Percentiles rank a stretch among this genome's conserved stretches.
phyloP scores from a whole-genome alignment of 2,888 invertebrate genomes.

The Archips crataeganus region DNA sequence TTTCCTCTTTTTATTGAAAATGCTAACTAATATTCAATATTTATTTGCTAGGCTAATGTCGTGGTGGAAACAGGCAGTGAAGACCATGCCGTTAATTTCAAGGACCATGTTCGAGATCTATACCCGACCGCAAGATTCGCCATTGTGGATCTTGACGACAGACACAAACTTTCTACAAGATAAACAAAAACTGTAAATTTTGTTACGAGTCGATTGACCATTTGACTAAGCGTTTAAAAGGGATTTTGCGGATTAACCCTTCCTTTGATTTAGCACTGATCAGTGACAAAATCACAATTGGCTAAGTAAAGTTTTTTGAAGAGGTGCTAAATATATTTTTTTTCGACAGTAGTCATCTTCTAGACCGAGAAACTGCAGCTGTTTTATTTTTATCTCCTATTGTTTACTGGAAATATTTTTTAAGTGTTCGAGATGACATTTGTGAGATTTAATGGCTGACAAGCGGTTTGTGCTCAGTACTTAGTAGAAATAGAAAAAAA shows the following conservation, averaged over 20 bases:
- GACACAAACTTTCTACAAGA: conserved; percentile 53
- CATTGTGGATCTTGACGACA: conserved; percentile 65
- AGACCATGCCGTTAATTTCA: conserved; percentile 68
- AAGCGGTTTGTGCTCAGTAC: too few species aligned
- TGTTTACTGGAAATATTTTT: too few species aligned
- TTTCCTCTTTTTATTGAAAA: not conserved
- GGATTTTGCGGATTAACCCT: not conserved
- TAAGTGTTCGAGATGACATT: too few species aligned
- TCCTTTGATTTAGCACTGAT: too few species aligned
- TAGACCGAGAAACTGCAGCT: too few species aligned
- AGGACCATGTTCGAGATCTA: conserved; percentile 64
- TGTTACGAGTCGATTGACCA: not conserved
- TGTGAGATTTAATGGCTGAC: too few species aligned
- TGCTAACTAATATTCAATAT: not conserved
- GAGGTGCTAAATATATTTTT: too few species aligned
- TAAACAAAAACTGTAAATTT: not conserved
- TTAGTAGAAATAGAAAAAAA: too few species aligned
- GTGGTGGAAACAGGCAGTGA: conserved; percentile 77
- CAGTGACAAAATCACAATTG: too few species aligned
- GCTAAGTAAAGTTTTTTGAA: too few species aligned
- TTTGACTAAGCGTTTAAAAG: not conserved
- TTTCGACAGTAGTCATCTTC: too few species aligned
- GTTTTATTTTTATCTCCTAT: too few species aligned
- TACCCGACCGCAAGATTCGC: conserved; percentile 73
- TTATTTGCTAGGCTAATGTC: conserved; percentile 69